Evolutionary conservation across 2,888 invertebrate species (phyloP).

Genomic region (Temnothorax rugatulus): DNA sequence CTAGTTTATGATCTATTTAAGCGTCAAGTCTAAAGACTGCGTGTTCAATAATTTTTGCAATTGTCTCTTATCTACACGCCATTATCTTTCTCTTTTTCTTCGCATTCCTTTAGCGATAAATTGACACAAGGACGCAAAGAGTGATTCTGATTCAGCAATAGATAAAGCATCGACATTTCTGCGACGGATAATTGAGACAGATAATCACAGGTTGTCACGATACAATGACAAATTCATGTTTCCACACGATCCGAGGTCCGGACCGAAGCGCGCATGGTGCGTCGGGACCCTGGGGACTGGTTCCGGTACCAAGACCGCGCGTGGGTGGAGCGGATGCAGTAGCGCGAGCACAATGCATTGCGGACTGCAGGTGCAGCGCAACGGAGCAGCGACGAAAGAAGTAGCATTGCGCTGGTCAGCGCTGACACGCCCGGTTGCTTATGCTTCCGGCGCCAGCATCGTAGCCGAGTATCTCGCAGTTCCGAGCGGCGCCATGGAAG

Average conservation of each 20-base stretch:
- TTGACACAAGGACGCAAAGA: constrained; percentile 23
- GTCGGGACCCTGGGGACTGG: constrained; percentile 63
- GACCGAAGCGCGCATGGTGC: constrained; percentile 54
- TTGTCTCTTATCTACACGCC: background rate
- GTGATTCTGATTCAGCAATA: background rate
- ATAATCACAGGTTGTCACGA: constrained; percentile 63
- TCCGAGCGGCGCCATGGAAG: constrained; percentile 62
- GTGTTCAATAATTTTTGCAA: background rate
- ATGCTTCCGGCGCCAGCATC: constrained; percentile 81
- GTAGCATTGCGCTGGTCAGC: constrained; percentile 83
- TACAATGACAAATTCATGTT: constrained; percentile 51
- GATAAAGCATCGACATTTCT: background rate
- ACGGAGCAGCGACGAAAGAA: constrained; percentile 79
- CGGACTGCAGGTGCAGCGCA: constrained; percentile 78
- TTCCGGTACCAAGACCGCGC: constrained; percentile 69
- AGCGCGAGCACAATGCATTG: constrained; percentile 72
- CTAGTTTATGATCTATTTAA: background rate
- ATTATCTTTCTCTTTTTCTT: background rate
- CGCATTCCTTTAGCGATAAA: constrained; percentile 23
- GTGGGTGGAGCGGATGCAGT: constrained; percentile 78
- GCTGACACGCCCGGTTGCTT: constrained; percentile 83
- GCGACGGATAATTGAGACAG: constrained; percentile 37
- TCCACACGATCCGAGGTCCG: constrained; percentile 43
- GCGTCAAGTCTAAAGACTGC: background rate
- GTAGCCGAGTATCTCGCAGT: constrained; percentile 57